Evolutionary conservation across 2,888 invertebrate genomes (phyloP).

Genomic region (Ormia ochracea): DNA sequence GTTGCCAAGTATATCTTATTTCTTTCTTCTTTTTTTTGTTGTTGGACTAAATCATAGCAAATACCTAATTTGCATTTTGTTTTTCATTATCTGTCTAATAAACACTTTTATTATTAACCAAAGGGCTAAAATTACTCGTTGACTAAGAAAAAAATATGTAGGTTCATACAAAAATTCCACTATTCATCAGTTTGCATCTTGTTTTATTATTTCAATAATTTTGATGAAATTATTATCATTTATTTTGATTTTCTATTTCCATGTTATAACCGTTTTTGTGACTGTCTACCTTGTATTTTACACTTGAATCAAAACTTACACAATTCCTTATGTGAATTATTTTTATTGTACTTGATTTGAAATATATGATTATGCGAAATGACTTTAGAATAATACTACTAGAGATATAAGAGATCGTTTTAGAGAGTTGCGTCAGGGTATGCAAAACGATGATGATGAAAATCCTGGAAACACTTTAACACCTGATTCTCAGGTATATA

Average conservation of each 20-base stretch:
- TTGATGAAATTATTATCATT: conserved; percentile 11
- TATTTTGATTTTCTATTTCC: conserved; percentile 51
- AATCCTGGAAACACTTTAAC: conserved; percentile 82
- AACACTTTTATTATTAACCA: no score
- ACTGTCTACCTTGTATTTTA: conserved; percentile 28
- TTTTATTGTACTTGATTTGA: conserved; percentile 2
- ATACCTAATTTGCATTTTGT: no score
- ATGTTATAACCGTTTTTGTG: conserved; percentile 45
- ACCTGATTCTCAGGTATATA: conserved; percentile 83
- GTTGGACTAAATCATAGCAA: no score
- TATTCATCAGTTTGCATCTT: background rate
- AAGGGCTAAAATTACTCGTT: no score
- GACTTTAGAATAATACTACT: conserved; percentile 52
- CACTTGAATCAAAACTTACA: conserved; percentile 9
- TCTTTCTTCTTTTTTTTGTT: no score
- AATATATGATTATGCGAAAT: conserved; percentile 9
- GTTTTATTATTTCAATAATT: conserved; percentile 8
- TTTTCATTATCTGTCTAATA: no score
- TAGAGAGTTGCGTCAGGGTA: conserved; percentile 88
- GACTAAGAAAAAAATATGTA: no score
- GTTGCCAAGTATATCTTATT: no score
- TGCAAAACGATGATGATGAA: conserved; percentile 92
- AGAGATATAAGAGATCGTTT: conserved; percentile 81
- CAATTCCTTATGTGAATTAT: conserved; percentile 22
- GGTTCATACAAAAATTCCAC: background rate